Percentiles rank a stretch among this genome's conserved stretches.
These are phyloP conservation scores for Atherinomorus stipes DNA, from an alignment of 2,113 vertebrate genomes.

Conservation along the genomic window DNA sequence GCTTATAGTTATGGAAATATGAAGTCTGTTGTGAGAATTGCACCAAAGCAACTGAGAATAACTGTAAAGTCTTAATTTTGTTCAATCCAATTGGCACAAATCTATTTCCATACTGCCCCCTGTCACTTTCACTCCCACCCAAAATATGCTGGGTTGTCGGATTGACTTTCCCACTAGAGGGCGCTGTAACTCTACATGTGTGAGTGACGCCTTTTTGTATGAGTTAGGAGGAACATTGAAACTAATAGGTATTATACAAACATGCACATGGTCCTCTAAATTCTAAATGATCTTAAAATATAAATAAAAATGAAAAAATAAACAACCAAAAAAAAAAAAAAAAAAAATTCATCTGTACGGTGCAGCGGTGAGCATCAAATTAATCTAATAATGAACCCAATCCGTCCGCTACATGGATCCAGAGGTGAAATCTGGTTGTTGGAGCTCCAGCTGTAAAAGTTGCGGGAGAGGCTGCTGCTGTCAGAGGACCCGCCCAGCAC, in stretches of 20 bases:
- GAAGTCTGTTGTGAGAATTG: too few species aligned
- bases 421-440: too few species aligned
- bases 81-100: too few species aligned
- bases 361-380: background rate
- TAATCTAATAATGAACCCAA: background rate
- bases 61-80: too few species aligned
- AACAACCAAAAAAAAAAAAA: background rate
- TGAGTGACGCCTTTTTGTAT: background rate
- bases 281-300: too few species aligned
- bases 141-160: background rate
- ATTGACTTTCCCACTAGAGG: slow-evolving; percentile 54
- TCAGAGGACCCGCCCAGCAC: slow-evolving; percentile 23
- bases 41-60: too few species aligned
- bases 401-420: too few species aligned
- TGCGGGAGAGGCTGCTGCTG: background rate
- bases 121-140: too few species aligned
- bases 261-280: too few species aligned
- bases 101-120: too few species aligned
- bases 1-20: too few species aligned
- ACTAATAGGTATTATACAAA: background rate
- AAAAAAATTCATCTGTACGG: too few species aligned
- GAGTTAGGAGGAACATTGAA: background rate
- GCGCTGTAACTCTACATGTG: background rate
- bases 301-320: background rate
- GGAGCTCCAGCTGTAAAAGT: slow-evolving; percentile 19